Conservation (phyloP, 2,113 vertebrate species). For the Xiphophorus couchianus region DNA sequence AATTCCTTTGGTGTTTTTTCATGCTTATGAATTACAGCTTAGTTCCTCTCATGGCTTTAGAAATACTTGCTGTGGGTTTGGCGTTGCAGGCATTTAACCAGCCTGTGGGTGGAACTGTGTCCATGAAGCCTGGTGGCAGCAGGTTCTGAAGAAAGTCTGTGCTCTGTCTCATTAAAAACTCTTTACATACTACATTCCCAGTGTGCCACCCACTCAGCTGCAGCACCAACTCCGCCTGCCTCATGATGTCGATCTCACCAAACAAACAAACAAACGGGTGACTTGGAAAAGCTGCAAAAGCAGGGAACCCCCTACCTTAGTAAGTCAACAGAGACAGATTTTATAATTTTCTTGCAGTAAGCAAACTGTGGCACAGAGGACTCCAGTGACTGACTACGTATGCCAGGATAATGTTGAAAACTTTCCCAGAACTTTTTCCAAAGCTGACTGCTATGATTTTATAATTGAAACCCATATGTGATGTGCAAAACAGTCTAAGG, state of each 20-base stretch:
- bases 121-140: conserved; percentile 28
- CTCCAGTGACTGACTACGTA: not conserved
- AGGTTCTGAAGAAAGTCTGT: conserved; percentile 44
- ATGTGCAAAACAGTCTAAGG: not conserved
- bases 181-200: conserved; percentile 37
- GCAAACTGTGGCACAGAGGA: conserved; percentile 21
- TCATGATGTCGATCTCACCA: conserved; percentile 7
- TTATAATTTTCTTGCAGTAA: conserved; percentile 37
- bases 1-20: conserved; percentile 30
- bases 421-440: conserved; percentile 1
- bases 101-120: conserved; percentile 60
- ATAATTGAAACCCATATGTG: not conserved
- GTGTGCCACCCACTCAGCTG: conserved; percentile 38
- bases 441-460: conserved; percentile 5
- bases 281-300: conserved; percentile 23
- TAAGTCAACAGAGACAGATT: conserved; percentile 18
- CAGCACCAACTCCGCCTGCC: conserved; percentile 8
- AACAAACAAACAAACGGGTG: conserved; percentile 17
- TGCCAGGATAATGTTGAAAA: conserved; percentile 13
- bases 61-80: conserved; percentile 16
- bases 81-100: conserved; percentile 26
- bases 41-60: conserved; percentile 15
- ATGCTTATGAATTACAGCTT: conserved; percentile 21
- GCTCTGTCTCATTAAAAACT: conserved; percentile 68
- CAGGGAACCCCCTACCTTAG: conserved; percentile 32